A percentile compares a stretch with the other conserved stretches of the same genome.
phyloP scores from a whole-genome alignment of 2,113 vertebrate species.

The Phalacrocorax carbo region DNA sequence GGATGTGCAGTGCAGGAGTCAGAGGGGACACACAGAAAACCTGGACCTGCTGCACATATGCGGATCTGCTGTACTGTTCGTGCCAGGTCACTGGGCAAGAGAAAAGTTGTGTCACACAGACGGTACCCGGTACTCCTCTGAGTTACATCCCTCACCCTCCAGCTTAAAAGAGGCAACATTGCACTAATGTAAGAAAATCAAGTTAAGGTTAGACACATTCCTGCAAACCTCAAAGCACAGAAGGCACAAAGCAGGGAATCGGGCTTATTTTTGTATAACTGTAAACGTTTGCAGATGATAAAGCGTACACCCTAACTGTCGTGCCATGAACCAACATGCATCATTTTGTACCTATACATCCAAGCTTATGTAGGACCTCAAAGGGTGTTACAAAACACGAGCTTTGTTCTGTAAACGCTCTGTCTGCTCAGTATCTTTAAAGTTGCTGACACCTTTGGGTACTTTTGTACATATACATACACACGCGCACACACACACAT shows the following conservation, averaged over 20 bases:
- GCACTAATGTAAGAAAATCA: background rate
- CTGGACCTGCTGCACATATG: fast-evolving
- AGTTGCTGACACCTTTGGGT: background rate
- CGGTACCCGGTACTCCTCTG: background rate
- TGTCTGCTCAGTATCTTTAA: background rate
- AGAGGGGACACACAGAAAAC: background rate
- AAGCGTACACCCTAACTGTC: background rate
- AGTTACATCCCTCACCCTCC: background rate
- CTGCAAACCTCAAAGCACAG: background rate
- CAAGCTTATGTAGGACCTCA: background rate
- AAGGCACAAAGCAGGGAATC: background rate
- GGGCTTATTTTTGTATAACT: background rate
- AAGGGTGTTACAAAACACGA: background rate
- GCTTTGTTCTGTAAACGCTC: background rate
- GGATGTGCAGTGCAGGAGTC: background rate
- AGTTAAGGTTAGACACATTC: background rate
- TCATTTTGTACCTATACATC: background rate
- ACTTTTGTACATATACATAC: background rate
- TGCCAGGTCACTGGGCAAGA: background rate
- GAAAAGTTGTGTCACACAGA: background rate
- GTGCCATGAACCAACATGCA: background rate
- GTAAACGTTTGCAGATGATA: background rate
- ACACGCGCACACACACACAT: background rate
- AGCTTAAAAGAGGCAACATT: background rate
- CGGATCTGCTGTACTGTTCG: background rate